Evolutionary conservation across 2,888 invertebrate genomes (phyloP), one percentile per base, ranked within the genome.

Genomic region (Tribolium freemani): DNA sequence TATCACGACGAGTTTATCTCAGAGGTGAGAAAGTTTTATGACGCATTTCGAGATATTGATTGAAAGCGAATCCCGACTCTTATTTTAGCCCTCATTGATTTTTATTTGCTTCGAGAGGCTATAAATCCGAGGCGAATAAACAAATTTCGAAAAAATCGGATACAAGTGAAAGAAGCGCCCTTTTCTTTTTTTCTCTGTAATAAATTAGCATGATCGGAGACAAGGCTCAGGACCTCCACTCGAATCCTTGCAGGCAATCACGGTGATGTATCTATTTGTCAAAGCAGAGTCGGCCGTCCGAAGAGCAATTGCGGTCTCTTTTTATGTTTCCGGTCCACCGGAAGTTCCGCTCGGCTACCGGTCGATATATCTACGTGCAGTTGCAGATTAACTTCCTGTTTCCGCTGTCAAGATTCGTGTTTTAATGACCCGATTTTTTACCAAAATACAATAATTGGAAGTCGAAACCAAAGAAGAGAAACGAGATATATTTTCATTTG

Each of bases 241-340:
- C 73, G 70, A 73, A 70, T 73, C 73, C 69, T 73, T 64, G 61
- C 54, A 73, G 70, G 73, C 73, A 73, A 73, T 73, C 73, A 73
- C 60, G 54, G 70, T 73, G 73, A 73, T 81, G 82, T 81, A 83
- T 82, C 83, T 82, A 83, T 83, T 83, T 83, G 82, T 84, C 83
- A 83, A 83, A 83, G 82, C 79, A 76, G 79, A 77, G 77, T 81
- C 81, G 80, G 78, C 79, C 77, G 77, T 78, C 80, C 83, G 83
- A 81, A 83, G 84, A 84, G 84, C 84, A 83, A 85, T 85, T 85
- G 85, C 85, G 86, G 86, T 85, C 84, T 85, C 85, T 86, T 86
- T 86, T 86, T 86, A 86, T 86, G 85, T 86, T 86, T 86, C 86
- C 86, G 86, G 86, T 85, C 84, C 84, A 86, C 84, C 86, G 86